A percentile compares a stretch with the other conserved stretches of the same genome.
Evolutionary conservation across 2,113 vertebrate genomes (phyloP).

Genomic region (Sterrhoptilus dennistouni): DNA sequence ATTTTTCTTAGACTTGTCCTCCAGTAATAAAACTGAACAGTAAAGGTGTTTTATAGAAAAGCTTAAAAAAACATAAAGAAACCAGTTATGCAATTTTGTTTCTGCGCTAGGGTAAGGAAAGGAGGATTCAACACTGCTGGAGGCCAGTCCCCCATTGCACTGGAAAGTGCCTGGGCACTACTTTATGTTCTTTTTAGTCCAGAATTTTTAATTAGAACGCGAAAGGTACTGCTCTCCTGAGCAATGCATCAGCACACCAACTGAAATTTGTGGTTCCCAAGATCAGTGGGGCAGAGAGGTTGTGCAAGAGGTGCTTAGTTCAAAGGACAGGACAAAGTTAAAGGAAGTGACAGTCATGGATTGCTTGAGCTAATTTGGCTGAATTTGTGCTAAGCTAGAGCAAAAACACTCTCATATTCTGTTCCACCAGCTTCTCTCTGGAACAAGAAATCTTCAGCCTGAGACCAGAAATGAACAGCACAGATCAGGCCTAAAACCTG

Average conservation of each 20-base stretch:
- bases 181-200: background rate
- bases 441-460: background rate
- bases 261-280: background rate
- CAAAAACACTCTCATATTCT: background rate
- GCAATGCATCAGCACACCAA: background rate
- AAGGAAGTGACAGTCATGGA: background rate
- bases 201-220: background rate
- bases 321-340: background rate
- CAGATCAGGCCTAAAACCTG: background rate
- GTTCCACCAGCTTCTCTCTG: background rate
- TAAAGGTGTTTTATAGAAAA: background rate
- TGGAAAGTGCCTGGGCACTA: background rate
- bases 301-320: background rate
- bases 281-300: background rate
- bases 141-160: background rate
- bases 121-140: background rate
- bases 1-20: background rate
- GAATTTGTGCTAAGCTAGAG: background rate
- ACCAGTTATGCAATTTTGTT: background rate
- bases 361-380: background rate
- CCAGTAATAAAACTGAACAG: background rate
- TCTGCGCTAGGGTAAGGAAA: background rate
- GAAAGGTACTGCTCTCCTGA: background rate
- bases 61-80: background rate
- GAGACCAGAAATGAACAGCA: background rate